Percentiles rank a stretch among this genome's conserved stretches.
Evolutionary conservation across 2,888 invertebrate genomes (phyloP).

Genomic region (Slavum lentiscoides): DNA sequence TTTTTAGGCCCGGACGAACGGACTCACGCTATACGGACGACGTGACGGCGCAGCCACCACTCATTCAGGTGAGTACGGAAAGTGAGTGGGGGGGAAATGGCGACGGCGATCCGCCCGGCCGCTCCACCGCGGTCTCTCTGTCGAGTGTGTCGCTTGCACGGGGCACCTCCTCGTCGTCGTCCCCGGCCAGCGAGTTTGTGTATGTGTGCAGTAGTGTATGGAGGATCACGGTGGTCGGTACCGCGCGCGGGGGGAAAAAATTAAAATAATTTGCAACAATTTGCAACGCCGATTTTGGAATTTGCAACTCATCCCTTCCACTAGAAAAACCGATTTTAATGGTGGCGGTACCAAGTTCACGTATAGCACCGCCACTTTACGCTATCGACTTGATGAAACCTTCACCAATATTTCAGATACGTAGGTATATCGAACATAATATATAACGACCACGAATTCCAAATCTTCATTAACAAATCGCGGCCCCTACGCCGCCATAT

Average conservation of each 20-base stretch:
- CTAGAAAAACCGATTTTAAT: no score
- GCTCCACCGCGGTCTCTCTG: neutral
- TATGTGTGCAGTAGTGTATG: neutral
- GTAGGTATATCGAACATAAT: no score
- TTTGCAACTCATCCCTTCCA: no score
- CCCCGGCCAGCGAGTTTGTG: neutral
- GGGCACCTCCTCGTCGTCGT: neutral
- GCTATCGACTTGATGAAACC: no score
- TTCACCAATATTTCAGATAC: no score
- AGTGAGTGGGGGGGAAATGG: neutral
- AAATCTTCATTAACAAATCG: no score
- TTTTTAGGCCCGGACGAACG: constrained; percentile 17
- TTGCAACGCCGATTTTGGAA: no score
- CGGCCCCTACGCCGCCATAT: no score
- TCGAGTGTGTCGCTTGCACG: neutral
- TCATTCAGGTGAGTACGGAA: neutral
- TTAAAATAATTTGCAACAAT: no score
- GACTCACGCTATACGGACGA: constrained; percentile 11
- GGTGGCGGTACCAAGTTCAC: no score
- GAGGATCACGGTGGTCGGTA: constrained; percentile 42
- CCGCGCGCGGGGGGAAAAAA: constrained; percentile 36
- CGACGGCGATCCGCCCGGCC: neutral
- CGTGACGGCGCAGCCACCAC: neutral
- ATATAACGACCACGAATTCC: neutral
- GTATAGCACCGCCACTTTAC: no score